Percentiles rank a stretch among this genome's conserved stretches.
Conservation (phyloP, 2,113 vertebrate genomes). For the Hyaena hyaena region DNA sequence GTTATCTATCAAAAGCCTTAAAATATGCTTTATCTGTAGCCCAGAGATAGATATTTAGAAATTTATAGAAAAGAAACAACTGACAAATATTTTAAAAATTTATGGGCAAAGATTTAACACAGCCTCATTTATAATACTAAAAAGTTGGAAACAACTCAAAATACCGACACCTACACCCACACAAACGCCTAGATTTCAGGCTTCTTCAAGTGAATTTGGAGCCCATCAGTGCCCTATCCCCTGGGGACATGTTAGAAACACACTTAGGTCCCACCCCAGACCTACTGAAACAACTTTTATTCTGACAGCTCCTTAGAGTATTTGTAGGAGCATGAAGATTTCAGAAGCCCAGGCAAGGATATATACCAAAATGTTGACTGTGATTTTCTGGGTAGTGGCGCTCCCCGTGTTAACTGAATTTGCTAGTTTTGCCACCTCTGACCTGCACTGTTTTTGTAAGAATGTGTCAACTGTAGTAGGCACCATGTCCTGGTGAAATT, state of each 20-base stretch:
- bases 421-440: background rate
- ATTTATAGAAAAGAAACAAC: background rate
- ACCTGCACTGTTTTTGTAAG: background rate
- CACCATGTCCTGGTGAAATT: background rate
- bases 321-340: background rate
- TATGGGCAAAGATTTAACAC: background rate
- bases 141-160: background rate
- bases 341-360: background rate
- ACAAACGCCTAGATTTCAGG: background rate
- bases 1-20: background rate
- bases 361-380: background rate
- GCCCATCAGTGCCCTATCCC: background rate
- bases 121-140: background rate
- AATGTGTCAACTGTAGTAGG: background rate
- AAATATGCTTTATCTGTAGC: conserved; percentile 2
- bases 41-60: background rate
- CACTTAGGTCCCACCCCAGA: background rate
- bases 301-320: background rate
- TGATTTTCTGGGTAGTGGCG: background rate
- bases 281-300: background rate
- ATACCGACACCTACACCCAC: background rate
- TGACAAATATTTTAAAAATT: background rate
- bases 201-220: background rate
- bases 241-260: background rate
- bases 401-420: background rate